Conservation (phyloP, 2,113 vertebrate genomes). For the Trachemys scripta region DNA sequence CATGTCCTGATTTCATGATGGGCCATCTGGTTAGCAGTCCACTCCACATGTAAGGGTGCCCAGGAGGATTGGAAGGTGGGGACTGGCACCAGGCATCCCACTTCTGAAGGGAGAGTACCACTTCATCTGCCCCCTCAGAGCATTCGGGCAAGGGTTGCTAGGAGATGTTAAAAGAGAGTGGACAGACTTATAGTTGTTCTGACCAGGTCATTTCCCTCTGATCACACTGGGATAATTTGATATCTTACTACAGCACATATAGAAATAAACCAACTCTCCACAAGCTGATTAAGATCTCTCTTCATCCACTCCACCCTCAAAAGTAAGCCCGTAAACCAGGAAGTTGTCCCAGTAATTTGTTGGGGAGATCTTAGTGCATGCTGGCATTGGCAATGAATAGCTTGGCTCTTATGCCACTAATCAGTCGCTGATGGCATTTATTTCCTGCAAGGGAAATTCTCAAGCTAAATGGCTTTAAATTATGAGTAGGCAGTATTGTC, state of each 20-base stretch:
- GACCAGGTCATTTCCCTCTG: neutral
- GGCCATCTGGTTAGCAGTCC: neutral
- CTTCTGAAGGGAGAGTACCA: neutral
- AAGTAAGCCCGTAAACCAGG: neutral
- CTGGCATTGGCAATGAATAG: neutral
- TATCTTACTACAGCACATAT: neutral
- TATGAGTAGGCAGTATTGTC: neutral
- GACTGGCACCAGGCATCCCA: neutral
- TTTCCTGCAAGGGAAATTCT: neutral
- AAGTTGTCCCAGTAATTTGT: neutral
- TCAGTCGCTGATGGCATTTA: neutral
- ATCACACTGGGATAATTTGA: neutral
- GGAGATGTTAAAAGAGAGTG: neutral
- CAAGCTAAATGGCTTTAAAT: neutral
- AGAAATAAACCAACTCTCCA: neutral
- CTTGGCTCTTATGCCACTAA: neutral
- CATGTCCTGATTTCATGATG: neutral
- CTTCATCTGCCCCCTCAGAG: neutral
- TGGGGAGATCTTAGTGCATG: neutral
- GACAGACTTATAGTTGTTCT: neutral
- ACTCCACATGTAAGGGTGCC: neutral
- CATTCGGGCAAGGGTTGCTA: neutral
- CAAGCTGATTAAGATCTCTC: neutral
- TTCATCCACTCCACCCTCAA: neutral
- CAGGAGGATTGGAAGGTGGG: neutral